A percentile compares a stretch with the other conserved stretches of the same genome.
Evolutionary conservation across 2,797 vertebrate genomes (phyloP).

Genomic region (Borostomias antarcticus): DNA sequence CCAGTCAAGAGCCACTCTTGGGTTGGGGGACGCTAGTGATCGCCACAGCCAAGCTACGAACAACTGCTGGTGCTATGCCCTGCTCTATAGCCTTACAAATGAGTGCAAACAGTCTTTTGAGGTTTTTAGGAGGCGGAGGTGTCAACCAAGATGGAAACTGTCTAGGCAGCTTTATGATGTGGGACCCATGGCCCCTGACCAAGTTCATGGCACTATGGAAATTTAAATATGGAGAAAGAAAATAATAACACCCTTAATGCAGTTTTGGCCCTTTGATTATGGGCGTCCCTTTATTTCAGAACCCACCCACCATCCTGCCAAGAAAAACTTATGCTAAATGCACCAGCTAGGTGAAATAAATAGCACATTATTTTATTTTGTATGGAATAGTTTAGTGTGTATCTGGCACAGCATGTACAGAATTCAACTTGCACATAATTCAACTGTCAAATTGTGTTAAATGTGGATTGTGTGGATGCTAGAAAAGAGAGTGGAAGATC

Average conservation of each 20-base stretch:
- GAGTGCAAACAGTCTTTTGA: conserved; percentile 73
- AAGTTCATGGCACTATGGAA: conserved; percentile 77
- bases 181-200: conserved; percentile 79
- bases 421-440: conserved; percentile 34
- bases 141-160: conserved; percentile 84
- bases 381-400: conserved; percentile 60
- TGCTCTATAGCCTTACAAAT: conserved; percentile 71
- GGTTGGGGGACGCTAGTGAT: conserved; percentile 57
- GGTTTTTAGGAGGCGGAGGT: conserved; percentile 88
- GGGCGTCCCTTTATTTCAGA: conserved; percentile 55
- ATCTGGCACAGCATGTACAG: conserved; percentile 60
- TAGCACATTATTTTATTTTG: conserved; percentile 57
- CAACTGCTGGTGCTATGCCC: conserved; percentile 67
- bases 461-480: conserved; percentile 39
- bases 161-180: conserved; percentile 88
- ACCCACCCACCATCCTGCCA: conserved; percentile 61
- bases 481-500: conserved; percentile 26
- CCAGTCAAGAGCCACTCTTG: conserved; percentile 60
- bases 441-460: conserved; percentile 39
- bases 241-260: conserved; percentile 64
- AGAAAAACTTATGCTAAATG: conserved; percentile 70
- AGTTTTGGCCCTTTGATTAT: conserved; percentile 60
- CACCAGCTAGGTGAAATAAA: conserved; percentile 62
- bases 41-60: conserved; percentile 60
- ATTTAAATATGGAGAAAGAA: conserved; percentile 46